A percentile compares a stretch with the other conserved stretches of the same genome.
These are phyloP conservation scores for Camponotus vicinus DNA, from an alignment of 1,140 invertebrate genomes.

Conservation along the genomic window DNA sequence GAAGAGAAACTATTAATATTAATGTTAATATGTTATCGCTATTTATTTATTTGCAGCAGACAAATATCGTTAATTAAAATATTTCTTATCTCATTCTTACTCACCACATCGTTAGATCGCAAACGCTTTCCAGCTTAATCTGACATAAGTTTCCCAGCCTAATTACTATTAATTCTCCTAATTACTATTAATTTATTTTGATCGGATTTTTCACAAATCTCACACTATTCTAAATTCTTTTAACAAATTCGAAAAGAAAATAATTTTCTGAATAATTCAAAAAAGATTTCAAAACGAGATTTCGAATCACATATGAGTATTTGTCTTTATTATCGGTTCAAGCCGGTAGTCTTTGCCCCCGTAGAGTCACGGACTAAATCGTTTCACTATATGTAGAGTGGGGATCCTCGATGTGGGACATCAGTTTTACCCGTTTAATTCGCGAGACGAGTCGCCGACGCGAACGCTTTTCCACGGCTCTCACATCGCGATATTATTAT, in stretches of 20 bases:
- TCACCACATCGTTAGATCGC: background rate
- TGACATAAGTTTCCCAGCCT: background rate
- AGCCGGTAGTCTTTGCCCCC: conserved; percentile 62
- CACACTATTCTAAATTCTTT: background rate
- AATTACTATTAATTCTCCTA: background rate
- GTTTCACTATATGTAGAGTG: conserved; percentile 39
- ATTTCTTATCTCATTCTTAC: background rate
- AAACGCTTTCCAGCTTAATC: background rate
- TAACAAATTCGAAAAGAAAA: background rate
- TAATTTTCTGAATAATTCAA: background rate
- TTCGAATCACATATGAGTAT: background rate
- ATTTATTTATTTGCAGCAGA: conserved; percentile 12
- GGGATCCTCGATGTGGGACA: conserved; percentile 56
- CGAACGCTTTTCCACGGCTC: conserved; percentile 24
- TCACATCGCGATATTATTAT: background rate
- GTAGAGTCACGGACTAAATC: conserved; percentile 14
- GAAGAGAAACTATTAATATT: background rate
- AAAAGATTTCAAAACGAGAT: background rate
- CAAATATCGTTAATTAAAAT: conserved; percentile 8
- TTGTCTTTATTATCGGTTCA: conserved; percentile 30
- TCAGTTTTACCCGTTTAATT: conserved; percentile 60
- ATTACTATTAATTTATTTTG: background rate
- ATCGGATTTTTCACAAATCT: background rate
- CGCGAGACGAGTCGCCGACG: conserved; percentile 33
- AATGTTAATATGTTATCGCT: background rate